Base-by-base conservation (phyloP, 2,797 vertebrate genomes). In the Sandelia bainsii region DNA sequence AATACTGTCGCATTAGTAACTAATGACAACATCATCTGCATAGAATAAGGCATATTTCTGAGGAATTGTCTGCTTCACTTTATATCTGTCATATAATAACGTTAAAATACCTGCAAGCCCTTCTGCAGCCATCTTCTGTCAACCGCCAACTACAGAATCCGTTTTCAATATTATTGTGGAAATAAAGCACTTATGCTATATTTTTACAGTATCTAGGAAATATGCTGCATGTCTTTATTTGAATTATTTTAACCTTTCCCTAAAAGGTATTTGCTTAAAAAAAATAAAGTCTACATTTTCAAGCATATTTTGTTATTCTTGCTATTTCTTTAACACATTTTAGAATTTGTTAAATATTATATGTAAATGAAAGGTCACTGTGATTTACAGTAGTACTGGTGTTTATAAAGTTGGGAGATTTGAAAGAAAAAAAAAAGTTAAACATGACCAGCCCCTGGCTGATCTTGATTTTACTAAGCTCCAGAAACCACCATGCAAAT, bases 201-300 rank as follows among this genome's bases (percentile, higher is more conserved):
- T 68, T 60, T 63, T 49, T 52, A 67, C 42, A 49, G 29, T 66
- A 49, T 40, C 12, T 44, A 56, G 37, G 29, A 69, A 16, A 22
- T 53, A 29, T 69, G 23, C 62, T 84, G 58, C 48, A 60, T 22
- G 22, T 54, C 40, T 79, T 50, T 64, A 61, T 70, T 44, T 64
- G 60, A 68, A 72, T 63, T 2, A 20, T 46, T 69, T 51, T 37
- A 70, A 80, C 46, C 34, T 72, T 45, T 72, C 20, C 23, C 58
- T 62, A 25, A 27, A 37, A 74, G 34, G 45, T 0, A 53, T 74
- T 67, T 77, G 64, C 40, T 67, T 75, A 77, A 62, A 61, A 82
- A 23, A 84, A 92, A 71, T 88, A 88, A 91, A 91, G 51, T 66
- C 2, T 46, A 81, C 12, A 19, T 80, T 80, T 87, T 81, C 77